Evolutionary conservation across 2,888 invertebrate species (phyloP).

Genomic region (Nephrotoma flavescens): DNA sequence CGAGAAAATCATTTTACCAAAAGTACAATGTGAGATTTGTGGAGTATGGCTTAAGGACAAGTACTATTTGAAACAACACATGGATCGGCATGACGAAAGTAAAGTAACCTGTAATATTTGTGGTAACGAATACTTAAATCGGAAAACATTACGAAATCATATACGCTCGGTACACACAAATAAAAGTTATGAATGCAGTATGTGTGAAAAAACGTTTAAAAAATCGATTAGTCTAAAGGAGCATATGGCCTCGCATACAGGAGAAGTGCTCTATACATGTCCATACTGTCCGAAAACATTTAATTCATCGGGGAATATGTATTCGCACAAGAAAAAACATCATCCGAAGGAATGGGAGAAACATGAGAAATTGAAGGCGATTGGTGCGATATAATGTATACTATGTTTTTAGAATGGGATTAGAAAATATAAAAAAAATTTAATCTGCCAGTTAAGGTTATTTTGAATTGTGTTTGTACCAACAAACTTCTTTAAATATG

Average conservation of each 20-base stretch:
- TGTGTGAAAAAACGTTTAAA: slow-evolving; percentile 28
- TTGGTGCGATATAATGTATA: too few relatives aligned
- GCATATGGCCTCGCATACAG: slow-evolving; percentile 32
- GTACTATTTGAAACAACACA: slow-evolving; percentile 26
- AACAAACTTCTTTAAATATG: too few relatives aligned
- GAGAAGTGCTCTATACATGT: slow-evolving; percentile 29
- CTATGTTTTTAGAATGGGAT: too few relatives aligned
- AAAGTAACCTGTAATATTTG: slow-evolving; percentile 24
- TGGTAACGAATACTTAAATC: slow-evolving; percentile 16
- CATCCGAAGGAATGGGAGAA: slow-evolving; percentile 28
- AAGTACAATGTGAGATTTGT: slow-evolving; percentile 27
- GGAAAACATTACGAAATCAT: slow-evolving; percentile 25
- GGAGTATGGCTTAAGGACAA: slow-evolving; percentile 28
- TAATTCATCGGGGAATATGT: slow-evolving; percentile 31
- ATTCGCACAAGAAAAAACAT: slow-evolving; percentile 28
- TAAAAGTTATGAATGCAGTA: slow-evolving; percentile 23
- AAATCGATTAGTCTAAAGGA: slow-evolving; percentile 17
- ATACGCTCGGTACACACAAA: slow-evolving; percentile 26
- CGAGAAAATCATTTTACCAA: slow-evolving; percentile 22
- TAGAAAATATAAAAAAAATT: too few relatives aligned
- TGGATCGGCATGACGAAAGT: slow-evolving; percentile 23
- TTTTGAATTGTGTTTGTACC: too few relatives aligned
- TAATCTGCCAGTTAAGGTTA: too few relatives aligned
- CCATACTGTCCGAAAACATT: slow-evolving; percentile 30
- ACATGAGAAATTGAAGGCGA: neutral